Base-by-base conservation (phyloP, 2,797 vertebrate genomes). In the Hypotaenidia okinawae region DNA sequence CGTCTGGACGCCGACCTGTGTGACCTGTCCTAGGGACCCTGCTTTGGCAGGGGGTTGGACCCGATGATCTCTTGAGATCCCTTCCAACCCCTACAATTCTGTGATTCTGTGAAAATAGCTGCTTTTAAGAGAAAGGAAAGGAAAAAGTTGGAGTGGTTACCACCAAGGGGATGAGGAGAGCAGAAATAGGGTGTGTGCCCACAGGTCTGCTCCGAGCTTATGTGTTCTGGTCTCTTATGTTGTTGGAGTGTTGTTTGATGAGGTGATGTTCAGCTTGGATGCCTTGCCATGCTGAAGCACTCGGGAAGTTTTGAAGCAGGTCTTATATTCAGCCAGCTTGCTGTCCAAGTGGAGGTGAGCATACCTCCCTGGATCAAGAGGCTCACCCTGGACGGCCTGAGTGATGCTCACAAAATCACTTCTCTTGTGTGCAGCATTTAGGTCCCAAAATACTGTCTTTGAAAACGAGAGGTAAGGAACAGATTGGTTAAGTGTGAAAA, bases 171-270 rank as follows among this genome's bases (percentile, higher is more conserved):
- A 51, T 15, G 2, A 4, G 23, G 37, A n/a, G 68, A 37, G 43
- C 37, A 41, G 49, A 43, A 63, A 3, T 5, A 16, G 28, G 21
- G 61, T 14, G 8, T 1, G 0, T 28, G 22, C 2, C 2, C 8
- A 9, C 8, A 30, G 67, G 28, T 73, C 55, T 52, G 41, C 75
- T 51, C 37, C 0, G 17, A 32, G 61, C 24, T 39, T 22, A 18
- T 9, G 0, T 27, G 13, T 11, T 67, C 51, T 1, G 2, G 12
- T 19, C 63, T 41, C 17, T 28, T 58, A 5, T 25, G 58, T 64
- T 64, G 33, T 51, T 0, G 1, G 51, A 58, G 28, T 43, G 1
- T 10, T 64, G 69, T 10, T 19, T 85, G 75, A 41, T 45, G 45
- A 47, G 61, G 6, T 47, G 45, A 1, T 32, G 45, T 58, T 72